Evolutionary conservation across 2,888 invertebrate species (phyloP), one percentile per base, ranked within the genome.

Genomic region (Hemithea aestivaria): DNA sequence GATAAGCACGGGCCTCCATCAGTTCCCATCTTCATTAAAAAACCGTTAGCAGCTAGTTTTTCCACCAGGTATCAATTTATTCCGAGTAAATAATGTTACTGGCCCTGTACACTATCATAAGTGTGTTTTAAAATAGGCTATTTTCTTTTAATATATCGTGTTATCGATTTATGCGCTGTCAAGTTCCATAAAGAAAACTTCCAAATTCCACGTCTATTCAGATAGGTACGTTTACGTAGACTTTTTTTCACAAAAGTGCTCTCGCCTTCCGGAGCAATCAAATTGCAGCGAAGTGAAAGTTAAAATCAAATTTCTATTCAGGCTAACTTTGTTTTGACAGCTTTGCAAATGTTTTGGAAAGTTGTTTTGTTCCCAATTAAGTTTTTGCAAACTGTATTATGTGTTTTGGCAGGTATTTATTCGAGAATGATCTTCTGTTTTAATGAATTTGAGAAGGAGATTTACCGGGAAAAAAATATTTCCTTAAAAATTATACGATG

Each of bases 311-410:
- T 64, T 63, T 57, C 48, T 48, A 56, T 57, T 56, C 39, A 40
- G 38, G 41, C 45, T 48, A 59, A 63, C 50, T 64, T 65, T 62
- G 60, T 66, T 67, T 61, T 51, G 56, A 62, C 61, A 60, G 55
- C 63, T 41, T 62, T 56, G 41, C 53, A 62, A 63, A 64, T 58
- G 59, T 58, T 60, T 58, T 58, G 56, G 47, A 58, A 56, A 67
- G 63, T 64, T 66, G 52, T 60, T 62, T 46, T 49, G 57, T 60
- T 63, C 66, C 64, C 62, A 67, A 71, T 71, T 68, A 62, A 40
- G 46, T 48, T 57, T 55, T 48, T 52, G 35, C 28, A 54, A 60
- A 44, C 30, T 24, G 29, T 39, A 36, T 32, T 23, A 5, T 5
- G 5, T 2, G 5, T 16, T 16, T 16, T 16, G 5, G n/a, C n/a